Evolutionary conservation across 1,140 invertebrate genomes (phyloP).

Genomic region (Drosophila kikkawai): DNA sequence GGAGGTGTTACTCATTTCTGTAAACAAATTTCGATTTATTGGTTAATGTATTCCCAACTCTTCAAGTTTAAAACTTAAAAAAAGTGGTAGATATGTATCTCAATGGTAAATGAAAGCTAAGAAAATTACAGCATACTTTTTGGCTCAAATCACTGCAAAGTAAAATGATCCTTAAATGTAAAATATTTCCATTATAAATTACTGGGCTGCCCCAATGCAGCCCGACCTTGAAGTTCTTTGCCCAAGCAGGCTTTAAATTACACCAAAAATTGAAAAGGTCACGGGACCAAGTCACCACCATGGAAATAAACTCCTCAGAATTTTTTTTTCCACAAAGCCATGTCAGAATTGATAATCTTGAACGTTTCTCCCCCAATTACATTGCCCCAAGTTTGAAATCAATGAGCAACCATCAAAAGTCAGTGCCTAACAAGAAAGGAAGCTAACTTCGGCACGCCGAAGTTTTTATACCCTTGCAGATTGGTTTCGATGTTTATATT

Average conservation of each 20-base stretch:
- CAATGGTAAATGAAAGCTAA: no score
- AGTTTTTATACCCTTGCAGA: no score
- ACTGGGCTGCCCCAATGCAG: neutral
- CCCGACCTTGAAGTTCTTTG: neutral
- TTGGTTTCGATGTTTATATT: no score
- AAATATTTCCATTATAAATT: neutral
- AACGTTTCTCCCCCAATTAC: constrained; percentile 13
- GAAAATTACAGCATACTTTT: constrained; percentile 14
- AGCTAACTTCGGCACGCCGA: no score
- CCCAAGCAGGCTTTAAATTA: neutral
- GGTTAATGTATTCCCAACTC: no score
- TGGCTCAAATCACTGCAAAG: neutral
- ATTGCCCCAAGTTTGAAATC: constrained; percentile 19
- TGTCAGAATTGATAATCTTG: constrained; percentile 29
- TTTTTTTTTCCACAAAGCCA: neutral
- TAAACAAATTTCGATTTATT: neutral
- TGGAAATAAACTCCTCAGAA: neutral
- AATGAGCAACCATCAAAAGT: constrained; percentile 30
- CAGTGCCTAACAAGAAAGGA: no score
- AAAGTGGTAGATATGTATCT: neutral
- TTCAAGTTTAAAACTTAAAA: no score
- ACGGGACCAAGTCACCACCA: neutral
- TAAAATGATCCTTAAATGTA: neutral
- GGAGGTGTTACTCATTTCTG: neutral
- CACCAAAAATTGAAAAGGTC: neutral